Conservation (phyloP, 2,113 vertebrate species). For the Oryctolagus cuniculus region DNA sequence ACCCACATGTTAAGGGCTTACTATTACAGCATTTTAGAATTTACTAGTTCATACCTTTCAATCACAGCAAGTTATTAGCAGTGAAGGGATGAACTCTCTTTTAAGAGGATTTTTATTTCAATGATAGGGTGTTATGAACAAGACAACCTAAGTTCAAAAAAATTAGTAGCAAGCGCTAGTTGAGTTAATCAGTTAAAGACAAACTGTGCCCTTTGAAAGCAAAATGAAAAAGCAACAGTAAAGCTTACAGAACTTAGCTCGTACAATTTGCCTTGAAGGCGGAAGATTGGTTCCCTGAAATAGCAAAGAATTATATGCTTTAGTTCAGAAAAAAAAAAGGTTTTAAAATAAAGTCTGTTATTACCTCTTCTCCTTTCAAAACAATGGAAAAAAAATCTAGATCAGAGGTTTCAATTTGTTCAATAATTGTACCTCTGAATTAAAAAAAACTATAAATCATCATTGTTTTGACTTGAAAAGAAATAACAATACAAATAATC, state of each 20-base stretch:
- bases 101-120: slow-evolving; percentile 76
- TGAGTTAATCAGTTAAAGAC: slow-evolving; percentile 87
- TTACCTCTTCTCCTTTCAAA: slow-evolving; percentile 86
- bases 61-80: slow-evolving; percentile 87
- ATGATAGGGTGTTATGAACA: slow-evolving; percentile 84
- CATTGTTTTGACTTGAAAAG: slow-evolving; percentile 81
- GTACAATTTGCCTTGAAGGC: slow-evolving; percentile 96
- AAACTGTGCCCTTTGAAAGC: slow-evolving; percentile 87
- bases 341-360: slow-evolving; percentile 85
- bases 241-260: slow-evolving; percentile 94
- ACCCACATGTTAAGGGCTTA: slow-evolving; percentile 78
- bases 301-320: slow-evolving; percentile 90
- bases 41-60: slow-evolving; percentile 86
- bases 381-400: slow-evolving; percentile 84
- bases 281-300: slow-evolving; percentile 94
- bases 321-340: slow-evolving; percentile 88
- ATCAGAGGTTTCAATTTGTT: slow-evolving; percentile 83
- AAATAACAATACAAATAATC: slow-evolving; percentile 81
- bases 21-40: slow-evolving; percentile 75
- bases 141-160: slow-evolving; percentile 80
- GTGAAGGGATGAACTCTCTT: slow-evolving; percentile 87
- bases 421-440: slow-evolving; percentile 83
- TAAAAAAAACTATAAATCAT: slow-evolving; percentile 67
- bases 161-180: slow-evolving; percentile 87
- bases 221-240: slow-evolving; percentile 92